Conservation (phyloP, 2,888 invertebrate species). For the Drosophila vallismaia region DNA sequence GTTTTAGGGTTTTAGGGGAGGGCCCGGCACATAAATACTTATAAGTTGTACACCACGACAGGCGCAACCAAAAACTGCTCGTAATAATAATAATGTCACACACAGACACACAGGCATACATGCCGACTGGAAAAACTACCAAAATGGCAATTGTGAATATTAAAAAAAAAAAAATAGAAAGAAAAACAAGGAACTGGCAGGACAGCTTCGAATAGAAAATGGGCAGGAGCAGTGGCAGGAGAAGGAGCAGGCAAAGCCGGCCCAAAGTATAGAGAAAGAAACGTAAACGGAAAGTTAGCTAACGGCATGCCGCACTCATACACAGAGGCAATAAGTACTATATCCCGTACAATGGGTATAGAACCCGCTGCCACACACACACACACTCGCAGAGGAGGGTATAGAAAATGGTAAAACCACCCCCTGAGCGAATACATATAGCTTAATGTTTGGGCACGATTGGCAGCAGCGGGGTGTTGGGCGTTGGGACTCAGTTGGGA, state of each 20-base stretch:
- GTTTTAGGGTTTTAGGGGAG: constrained; percentile 23
- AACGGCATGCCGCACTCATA: constrained; percentile 57
- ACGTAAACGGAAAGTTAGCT: constrained; percentile 61
- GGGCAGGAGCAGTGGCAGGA: constrained; percentile 18
- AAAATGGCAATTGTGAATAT: constrained; percentile 78
- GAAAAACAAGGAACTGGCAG: constrained; percentile 11
- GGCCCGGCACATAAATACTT: constrained; percentile 60
- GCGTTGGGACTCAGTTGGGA: constrained; percentile 13
- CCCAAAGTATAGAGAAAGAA: constrained; percentile 64
- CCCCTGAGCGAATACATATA: constrained; percentile 51
- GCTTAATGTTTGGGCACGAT: constrained; percentile 56
- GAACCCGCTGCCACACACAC: constrained; percentile 31
- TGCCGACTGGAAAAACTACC: constrained; percentile 66
- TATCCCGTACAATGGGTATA: constrained; percentile 51
- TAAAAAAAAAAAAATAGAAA: constrained; percentile 58
- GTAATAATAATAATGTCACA: constrained; percentile 75
- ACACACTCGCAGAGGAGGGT: constrained; percentile 17
- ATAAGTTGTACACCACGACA: constrained; percentile 63
- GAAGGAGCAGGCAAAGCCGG: constrained; percentile 16
- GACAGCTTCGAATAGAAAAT: constrained; percentile 23
- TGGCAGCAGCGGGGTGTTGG: constrained; percentile 32
- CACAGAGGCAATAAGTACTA: constrained; percentile 47
- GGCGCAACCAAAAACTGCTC: constrained; percentile 74
- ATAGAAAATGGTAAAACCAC: constrained; percentile 75
- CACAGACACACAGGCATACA: constrained; percentile 46